Evolutionary conservation across 1,140 invertebrate species (phyloP), one percentile per base, ranked within the genome.

Genomic region (Neuroterus valhalla): DNA sequence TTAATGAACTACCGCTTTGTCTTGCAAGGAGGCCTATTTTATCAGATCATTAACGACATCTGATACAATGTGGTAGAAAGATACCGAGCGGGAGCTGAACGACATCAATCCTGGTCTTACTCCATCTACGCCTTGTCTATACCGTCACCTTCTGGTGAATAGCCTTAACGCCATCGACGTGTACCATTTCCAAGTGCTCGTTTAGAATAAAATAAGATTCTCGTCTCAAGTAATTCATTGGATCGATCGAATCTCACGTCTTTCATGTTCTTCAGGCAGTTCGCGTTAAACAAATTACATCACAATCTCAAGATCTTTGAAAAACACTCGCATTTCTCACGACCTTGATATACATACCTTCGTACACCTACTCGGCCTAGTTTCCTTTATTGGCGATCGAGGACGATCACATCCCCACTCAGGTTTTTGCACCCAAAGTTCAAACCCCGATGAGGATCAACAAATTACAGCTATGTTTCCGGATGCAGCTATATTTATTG

Each of bases 201-300:
- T 55, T 55, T 55, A 55, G 52, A 55, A 55, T 55, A 55, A 55
- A 55, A 55, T 55, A 55, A 55, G 52, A 55, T 55, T 55, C 52
- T 26, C 52, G 52, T 55, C 52, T 55, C 52, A 21, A 55, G 52
- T 55, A 55, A 55, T 55, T 55, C 52, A 55, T 31, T 55, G 52
- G 52, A 55, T 55, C 52, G 52, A 55, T 55, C 23, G 21, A 55
- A 55, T 55, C 52, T 55, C 52, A 55, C 52, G 23, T 55, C 52
- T 55, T 23, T 55, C 52, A 55, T 26, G 52, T 26, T 55, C 21
- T 55, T 55, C 21, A 55, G 52, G 11, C 52, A 55, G 52, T 55
- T 55, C 52, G 52, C 52, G 19, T 55, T 55, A 55, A 55, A 55
- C 52, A 55, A 55, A 55, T 55, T 55, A 55, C 52, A 55, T 55